Evolutionary conservation across 2,113 vertebrate genomes (phyloP).

Genomic region (Chloropsis cyanopogon): DNA sequence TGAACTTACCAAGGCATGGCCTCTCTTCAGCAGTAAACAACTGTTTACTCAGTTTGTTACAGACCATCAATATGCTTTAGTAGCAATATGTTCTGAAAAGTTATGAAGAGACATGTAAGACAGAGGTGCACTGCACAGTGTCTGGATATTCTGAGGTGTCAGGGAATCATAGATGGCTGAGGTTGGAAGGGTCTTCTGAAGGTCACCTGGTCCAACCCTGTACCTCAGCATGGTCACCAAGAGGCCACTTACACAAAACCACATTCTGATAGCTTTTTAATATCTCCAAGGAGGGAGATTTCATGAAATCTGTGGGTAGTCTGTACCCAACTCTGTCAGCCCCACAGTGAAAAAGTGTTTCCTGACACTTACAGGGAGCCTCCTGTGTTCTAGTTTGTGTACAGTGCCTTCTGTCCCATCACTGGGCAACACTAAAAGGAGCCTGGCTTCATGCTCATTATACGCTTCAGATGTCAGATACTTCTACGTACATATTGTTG

Average conservation of each 20-base stretch:
- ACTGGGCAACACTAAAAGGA: neutral
- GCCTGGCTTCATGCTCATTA: fast-evolving
- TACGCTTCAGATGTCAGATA: neutral
- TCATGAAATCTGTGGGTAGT: neutral
- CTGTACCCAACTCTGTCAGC: fast-evolving
- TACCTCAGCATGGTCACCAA: neutral
- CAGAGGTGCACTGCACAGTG: neutral
- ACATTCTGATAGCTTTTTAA: neutral
- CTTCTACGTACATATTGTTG: neutral
- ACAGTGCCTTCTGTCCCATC: neutral
- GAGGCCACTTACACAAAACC: neutral
- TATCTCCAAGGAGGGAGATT: neutral
- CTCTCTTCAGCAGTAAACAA: neutral
- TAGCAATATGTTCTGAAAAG: neutral
- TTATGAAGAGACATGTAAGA: neutral
- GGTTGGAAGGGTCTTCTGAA: neutral
- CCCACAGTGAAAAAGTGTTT: neutral
- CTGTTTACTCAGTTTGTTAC: neutral
- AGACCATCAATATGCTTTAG: neutral
- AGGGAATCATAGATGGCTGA: neutral
- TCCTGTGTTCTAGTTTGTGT: neutral
- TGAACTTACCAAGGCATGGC: neutral
- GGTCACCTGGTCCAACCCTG: neutral
- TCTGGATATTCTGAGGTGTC: neutral
- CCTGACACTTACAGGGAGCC: neutral